A percentile compares a stretch with the other conserved stretches of the same genome.
These are phyloP conservation scores for Blastomussa wellsi DNA, from an alignment of 92 coral and sea anemone species.

Conservation along the genomic window DNA sequence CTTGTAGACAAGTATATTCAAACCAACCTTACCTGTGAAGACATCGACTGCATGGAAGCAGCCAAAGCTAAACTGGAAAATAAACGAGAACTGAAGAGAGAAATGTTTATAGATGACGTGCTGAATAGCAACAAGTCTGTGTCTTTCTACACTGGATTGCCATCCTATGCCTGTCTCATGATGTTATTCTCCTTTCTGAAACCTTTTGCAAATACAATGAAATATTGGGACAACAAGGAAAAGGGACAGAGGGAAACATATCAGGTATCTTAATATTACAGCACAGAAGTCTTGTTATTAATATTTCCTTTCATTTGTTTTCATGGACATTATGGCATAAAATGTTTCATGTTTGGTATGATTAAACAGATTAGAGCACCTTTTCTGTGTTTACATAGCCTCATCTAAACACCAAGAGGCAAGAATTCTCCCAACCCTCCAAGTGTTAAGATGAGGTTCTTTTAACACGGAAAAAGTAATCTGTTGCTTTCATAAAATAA, in stretches of 20 bases:
- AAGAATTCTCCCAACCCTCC: no score
- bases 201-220: conserved; percentile 12
- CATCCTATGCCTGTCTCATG: conserved; percentile 26
- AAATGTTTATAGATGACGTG: conserved; percentile 40
- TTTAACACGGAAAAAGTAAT: no score
- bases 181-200: conserved; percentile 10
- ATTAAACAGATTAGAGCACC: no score
- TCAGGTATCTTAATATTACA: conserved; percentile 12
- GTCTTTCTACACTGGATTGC: conserved; percentile 39
- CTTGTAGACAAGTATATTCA: conserved; percentile 29
- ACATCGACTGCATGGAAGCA: conserved; percentile 22
- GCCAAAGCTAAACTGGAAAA: conserved; percentile 18
- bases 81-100: conserved; percentile 27
- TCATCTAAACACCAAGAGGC: no score
- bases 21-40: conserved; percentile 28
- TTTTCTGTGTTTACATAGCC: no score
- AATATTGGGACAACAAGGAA: conserved; percentile 22
- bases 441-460: no score
- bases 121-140: conserved; percentile 37
- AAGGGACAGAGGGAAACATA: conserved; percentile 11
- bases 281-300: background rate
- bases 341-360: background rate
- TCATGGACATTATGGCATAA: conserved; percentile 4
- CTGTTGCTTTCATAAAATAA: no score
- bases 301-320: conserved; percentile 1